Evolutionary conservation across 2,113 vertebrate genomes (phyloP), one percentile per base, ranked within the genome.

Genomic region (Melanerpes aurifrons): DNA sequence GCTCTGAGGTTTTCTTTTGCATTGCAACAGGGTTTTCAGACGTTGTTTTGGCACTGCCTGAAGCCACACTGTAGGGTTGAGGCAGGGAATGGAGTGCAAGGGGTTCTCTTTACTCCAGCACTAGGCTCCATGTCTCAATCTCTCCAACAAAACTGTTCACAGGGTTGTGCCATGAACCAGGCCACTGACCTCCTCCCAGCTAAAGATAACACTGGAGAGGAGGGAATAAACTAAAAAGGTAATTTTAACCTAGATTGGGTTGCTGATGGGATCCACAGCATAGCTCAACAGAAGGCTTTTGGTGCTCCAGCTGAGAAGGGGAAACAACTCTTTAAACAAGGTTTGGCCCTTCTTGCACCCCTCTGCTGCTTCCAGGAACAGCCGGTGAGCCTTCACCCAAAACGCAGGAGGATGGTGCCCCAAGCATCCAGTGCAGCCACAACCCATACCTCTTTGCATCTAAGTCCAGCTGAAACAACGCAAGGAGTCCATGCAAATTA

Each of bases 381-480:
- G 25, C 13, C 4, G 40, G 12, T 0, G 29, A 58, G 47, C 47
- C 45, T 10, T 75, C 15, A 0, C 5, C 21, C 0, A 4, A 58
- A 71, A 80, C 24, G 75, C 63, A 58, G 54, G n/a, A 72, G n/a
- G 8, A 53, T 25, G 32, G 57, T 1, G 72, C 29, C 47, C 28
- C 19, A 37, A 13, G 50, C 56, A 57, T 3, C 28, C 0, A 0
- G 10, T 74, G 35, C 3, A 2, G 25, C 35, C 19, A 7, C 58
- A 70, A 17, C 10, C 29, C 31, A 37, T 2, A 2, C 40, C 76
- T 54, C 37, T 25, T 0, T 4, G 12, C 47, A n/a, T 16, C 18
- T 31, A 7, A 22, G 54, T 50, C 29, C 29, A 11, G 6, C 5
- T 7, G 45, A 12, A 3, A 43, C 5, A 50, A 61, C 0, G 0